These are phyloP conservation scores for Dromiciops gliroides DNA, from an alignment of 2,113 vertebrate genomes.

Conservation along the genomic window DNA sequence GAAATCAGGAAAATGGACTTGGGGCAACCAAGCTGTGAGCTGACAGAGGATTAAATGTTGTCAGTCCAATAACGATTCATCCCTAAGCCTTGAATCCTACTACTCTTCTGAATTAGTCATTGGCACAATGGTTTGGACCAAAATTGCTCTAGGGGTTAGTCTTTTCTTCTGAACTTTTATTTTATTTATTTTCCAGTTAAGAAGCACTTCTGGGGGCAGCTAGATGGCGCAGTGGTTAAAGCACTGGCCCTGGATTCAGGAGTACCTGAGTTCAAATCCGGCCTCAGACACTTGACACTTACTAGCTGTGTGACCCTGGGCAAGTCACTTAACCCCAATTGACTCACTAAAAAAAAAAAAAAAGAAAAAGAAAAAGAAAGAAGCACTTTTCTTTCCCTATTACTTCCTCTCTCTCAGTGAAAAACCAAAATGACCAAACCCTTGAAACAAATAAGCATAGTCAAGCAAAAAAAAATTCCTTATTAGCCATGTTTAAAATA, in stretches of 20 bases:
- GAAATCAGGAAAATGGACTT: slow-evolving; percentile 69
- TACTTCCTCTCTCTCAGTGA: not conserved
- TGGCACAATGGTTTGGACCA: not conserved
- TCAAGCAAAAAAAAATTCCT: not conserved
- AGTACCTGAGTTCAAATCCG: too few species aligned
- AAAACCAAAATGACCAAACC: not conserved
- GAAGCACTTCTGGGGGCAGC: not conserved
- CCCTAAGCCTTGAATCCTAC: not conserved
- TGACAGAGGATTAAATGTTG: slow-evolving; percentile 55
- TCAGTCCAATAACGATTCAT: slow-evolving; percentile 31
- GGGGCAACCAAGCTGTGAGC: slow-evolving; percentile 48
- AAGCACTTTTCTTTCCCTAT: not conserved
- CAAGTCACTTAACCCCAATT: too few species aligned
- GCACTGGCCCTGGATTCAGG: too few species aligned
- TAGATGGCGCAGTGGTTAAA: too few species aligned
- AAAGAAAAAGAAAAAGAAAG: too few species aligned
- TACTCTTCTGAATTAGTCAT: not conserved
- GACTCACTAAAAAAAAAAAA: too few species aligned
- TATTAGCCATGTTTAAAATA: not conserved
- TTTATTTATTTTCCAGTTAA: not conserved
- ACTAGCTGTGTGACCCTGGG: too few species aligned
- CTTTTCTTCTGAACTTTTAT: not conserved
- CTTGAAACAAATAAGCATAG: not conserved
- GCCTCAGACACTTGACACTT: too few species aligned
- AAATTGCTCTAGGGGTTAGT: not conserved